These are phyloP conservation scores for Achatina immaculata DNA, from an alignment of 1,140 invertebrate species.

Conservation along the genomic window DNA sequence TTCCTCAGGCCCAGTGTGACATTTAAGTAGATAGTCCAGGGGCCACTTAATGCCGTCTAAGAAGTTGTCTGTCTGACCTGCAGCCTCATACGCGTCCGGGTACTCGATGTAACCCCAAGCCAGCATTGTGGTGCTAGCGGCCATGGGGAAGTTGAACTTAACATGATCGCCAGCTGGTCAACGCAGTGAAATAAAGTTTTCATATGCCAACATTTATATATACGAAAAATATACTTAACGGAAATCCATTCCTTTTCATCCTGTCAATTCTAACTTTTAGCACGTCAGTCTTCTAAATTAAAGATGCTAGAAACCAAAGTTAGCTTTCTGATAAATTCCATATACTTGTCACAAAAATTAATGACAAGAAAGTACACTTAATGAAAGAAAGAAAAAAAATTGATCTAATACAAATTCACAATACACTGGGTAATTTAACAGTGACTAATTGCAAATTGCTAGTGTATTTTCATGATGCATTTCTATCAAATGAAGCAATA, in stretches of 20 bases:
- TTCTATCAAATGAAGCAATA: too few relatives aligned
- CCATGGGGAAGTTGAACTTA: constrained; percentile 80
- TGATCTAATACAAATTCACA: too few relatives aligned
- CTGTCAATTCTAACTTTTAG: not conserved
- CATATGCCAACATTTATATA: too few relatives aligned
- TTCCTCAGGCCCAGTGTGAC: constrained; percentile 48
- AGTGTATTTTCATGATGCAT: too few relatives aligned
- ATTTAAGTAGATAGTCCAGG: constrained; percentile 78
- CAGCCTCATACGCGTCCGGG: constrained; percentile 72
- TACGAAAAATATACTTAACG: not conserved
- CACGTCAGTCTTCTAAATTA: not conserved
- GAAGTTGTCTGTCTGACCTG: constrained; percentile 71
- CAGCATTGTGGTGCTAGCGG: constrained; percentile 75
- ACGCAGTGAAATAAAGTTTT: not conserved
- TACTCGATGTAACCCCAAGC: constrained; percentile 77
- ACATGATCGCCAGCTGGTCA: constrained; percentile 77
- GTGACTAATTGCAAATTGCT: too few relatives aligned
- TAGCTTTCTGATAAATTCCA: too few relatives aligned
- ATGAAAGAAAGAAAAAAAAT: too few relatives aligned
- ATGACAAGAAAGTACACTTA: too few relatives aligned
- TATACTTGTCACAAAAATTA: too few relatives aligned
- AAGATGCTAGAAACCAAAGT: too few relatives aligned
- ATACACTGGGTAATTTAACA: too few relatives aligned
- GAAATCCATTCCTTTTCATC: not conserved
- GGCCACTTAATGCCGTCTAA: constrained; percentile 73